Percentiles rank a stretch among this genome's conserved stretches.
phyloP scores from a whole-genome alignment of 2,113 vertebrate species.

The Sander vitreus region DNA sequence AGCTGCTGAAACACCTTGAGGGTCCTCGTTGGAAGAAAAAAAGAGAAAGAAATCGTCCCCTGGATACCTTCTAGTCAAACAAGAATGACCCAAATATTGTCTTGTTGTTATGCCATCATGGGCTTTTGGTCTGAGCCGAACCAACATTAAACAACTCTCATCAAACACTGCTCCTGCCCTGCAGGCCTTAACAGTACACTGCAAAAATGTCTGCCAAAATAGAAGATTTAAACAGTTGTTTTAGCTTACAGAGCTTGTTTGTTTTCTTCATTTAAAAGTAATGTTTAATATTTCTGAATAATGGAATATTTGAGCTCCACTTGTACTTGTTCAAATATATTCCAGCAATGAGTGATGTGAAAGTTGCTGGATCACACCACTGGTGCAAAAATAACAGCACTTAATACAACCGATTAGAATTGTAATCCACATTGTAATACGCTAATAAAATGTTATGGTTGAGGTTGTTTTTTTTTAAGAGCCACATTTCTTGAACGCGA shows the following conservation, averaged over 20 bases:
- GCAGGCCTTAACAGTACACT: not conserved
- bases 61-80: conserved; percentile 35
- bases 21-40: not conserved
- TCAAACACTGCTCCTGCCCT: not conserved
- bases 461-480: too few relatives aligned
- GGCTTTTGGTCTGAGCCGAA: not conserved
- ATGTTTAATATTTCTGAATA: not conserved
- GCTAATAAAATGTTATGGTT: too few relatives aligned
- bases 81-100: conserved; percentile 45
- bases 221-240: not conserved
- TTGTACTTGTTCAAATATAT: not conserved
- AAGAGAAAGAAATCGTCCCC: not conserved
- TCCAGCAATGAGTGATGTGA: not conserved
- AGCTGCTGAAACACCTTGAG: conserved; percentile 30
- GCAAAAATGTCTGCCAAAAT: not conserved
- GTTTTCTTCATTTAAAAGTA: not conserved
- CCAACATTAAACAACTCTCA: conserved; percentile 14
- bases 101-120: conserved; percentile 11
- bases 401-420: not conserved
- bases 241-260: not conserved
- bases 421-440: not conserved
- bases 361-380: not conserved
- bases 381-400: not conserved
- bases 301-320: not conserved
- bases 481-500: not conserved